phyloP scores from a whole-genome alignment of 2,888 invertebrate species.

The Lymantria dispar region DNA sequence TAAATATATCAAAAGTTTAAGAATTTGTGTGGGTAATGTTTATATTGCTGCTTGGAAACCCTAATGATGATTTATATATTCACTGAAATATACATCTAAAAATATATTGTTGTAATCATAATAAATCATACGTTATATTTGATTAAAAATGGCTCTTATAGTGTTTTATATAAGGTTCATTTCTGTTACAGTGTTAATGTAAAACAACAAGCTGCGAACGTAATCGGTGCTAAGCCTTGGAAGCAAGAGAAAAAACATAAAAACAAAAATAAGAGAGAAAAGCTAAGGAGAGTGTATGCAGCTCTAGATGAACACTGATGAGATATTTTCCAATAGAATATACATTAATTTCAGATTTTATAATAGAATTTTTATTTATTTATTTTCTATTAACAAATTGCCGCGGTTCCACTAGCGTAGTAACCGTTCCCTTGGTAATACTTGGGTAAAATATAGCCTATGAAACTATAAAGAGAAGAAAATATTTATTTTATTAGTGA shows the following conservation, averaged over 20 bases:
- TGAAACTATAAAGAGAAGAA: too few species aligned
- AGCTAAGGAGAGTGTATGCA: conserved; percentile 91
- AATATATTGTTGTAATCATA: conserved; percentile 9
- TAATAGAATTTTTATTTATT: not conserved
- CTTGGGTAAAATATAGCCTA: too few species aligned
- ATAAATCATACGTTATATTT: conserved; percentile 4
- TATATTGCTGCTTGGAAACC: conserved; percentile 14
- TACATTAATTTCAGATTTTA: not conserved
- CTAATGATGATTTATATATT: conserved; percentile 21
- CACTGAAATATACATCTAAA: conserved; percentile 9
- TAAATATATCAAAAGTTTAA: not conserved
- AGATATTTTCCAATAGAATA: not conserved
- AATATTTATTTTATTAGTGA: too few species aligned
- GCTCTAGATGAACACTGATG: conserved; percentile 90
- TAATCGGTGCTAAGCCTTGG: conserved; percentile 84
- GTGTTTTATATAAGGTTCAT: conserved; percentile 7
- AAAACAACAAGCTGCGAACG: conserved; percentile 40
- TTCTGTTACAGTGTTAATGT: conserved; percentile 49
- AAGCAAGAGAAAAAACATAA: conserved; percentile 92
- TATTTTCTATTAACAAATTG: too few species aligned
- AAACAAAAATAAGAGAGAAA: conserved; percentile 95
- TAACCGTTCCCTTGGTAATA: too few species aligned
- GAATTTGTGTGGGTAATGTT: conserved; percentile 15
- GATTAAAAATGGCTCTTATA: conserved; percentile 7
- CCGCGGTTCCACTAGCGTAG: too few species aligned